Conservation (phyloP, 2,113 vertebrate genomes). For the Lutjanus erythropterus region DNA sequence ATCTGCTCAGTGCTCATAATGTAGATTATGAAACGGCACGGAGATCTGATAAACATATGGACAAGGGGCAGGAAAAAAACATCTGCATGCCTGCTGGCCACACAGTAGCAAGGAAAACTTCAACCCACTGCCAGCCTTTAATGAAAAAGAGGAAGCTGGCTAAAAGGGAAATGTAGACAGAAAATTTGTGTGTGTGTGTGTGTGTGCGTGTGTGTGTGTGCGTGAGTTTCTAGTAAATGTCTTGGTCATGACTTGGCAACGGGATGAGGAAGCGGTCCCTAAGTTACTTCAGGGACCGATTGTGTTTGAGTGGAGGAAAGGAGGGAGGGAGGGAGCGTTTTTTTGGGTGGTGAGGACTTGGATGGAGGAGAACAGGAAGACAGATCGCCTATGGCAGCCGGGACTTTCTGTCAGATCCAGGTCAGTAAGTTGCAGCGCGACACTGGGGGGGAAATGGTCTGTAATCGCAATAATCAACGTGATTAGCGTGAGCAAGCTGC, state of each 20-base stretch:
- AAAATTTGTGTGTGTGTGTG: conserved; percentile 29
- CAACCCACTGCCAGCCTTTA: conserved; percentile 59
- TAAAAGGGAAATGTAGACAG: conserved; percentile 56
- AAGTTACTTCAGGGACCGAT: conserved; percentile 75
- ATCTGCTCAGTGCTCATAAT: conserved; percentile 69
- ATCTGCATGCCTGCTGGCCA: conserved; percentile 77
- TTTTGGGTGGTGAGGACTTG: conserved; percentile 60
- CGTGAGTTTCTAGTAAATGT: conserved; percentile 59
- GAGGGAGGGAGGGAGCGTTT: conserved; percentile 16
- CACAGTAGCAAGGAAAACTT: conserved; percentile 73
- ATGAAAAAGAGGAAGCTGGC: conserved; percentile 69
- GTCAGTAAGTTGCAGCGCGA: conserved; percentile 79
- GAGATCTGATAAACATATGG: conserved; percentile 82
- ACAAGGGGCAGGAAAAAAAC: conserved; percentile 61
- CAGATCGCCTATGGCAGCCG: conserved; percentile 82
- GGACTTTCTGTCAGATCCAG: conserved; percentile 85
- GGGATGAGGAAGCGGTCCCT: conserved; percentile 66
- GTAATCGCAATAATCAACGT: conserved; percentile 88
- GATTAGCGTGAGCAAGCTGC: conserved; percentile 81
- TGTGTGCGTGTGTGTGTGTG: conserved; percentile 32
- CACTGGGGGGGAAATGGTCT: conserved; percentile 78
- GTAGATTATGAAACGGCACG: conserved; percentile 71
- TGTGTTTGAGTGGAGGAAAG: conserved; percentile 73
- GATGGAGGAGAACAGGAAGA: conserved; percentile 82
- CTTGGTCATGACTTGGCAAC: conserved; percentile 64